phyloP scores from a whole-genome alignment of 1,140 invertebrate species.

The Meloidogyne exigua region DNA sequence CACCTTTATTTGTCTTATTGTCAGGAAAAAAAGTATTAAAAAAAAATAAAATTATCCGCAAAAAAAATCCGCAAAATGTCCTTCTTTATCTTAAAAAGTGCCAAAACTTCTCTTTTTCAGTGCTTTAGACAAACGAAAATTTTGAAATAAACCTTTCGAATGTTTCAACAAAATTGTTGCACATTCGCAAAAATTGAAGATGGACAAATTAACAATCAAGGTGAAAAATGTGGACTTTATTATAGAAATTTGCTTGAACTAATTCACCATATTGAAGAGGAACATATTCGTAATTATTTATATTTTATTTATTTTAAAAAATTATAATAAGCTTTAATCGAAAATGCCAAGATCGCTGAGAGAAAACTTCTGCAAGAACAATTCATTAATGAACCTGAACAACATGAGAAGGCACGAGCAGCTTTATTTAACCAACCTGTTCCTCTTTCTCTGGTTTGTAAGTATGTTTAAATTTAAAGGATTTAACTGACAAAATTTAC shows the following conservation, averaged over 20 bases:
- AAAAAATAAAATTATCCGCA: too few relatives aligned
- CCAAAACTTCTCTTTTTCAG: too few relatives aligned
- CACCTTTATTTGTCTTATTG: too few relatives aligned
- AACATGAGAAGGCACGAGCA: background rate
- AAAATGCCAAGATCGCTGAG: background rate
- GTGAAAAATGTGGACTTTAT: slow-evolving; percentile 17
- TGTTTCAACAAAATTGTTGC: slow-evolving; percentile 11
- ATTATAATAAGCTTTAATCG: slow-evolving; percentile 11
- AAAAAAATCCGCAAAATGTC: too few relatives aligned
- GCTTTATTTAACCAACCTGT: background rate
- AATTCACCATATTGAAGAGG: slow-evolving; percentile 29
- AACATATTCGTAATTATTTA: slow-evolving; percentile 22
- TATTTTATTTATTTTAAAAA: background rate
- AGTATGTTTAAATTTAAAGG: background rate
- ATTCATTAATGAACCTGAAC: background rate
- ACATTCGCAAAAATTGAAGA: slow-evolving; percentile 9
- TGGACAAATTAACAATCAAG: background rate
- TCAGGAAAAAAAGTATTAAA: too few relatives aligned
- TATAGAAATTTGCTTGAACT: slow-evolving; percentile 23
- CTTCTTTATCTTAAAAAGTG: too few relatives aligned
- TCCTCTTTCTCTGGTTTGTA: slow-evolving; percentile 6
- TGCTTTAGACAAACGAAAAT: too few relatives aligned
- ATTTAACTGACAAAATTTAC: background rate
- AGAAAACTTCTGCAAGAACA: background rate
- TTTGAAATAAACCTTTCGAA: background rate